Evolutionary conservation across 1,140 invertebrate genomes (phyloP).

Genomic region (Trachymyrmex cornetzi): DNA sequence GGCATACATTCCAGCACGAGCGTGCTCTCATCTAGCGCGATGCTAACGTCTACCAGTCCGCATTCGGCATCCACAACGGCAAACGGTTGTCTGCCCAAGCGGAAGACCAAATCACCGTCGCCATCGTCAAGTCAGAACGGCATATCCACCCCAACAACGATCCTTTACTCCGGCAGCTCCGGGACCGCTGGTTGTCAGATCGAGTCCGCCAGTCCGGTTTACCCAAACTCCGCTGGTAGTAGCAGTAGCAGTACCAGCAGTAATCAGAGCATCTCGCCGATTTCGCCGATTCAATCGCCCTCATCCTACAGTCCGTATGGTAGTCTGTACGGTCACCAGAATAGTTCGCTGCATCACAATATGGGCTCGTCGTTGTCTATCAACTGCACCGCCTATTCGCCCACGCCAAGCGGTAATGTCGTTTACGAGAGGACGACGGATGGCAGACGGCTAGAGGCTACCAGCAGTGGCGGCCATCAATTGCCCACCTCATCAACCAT

Average conservation of each 20-base stretch:
- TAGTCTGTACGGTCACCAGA: slow-evolving; percentile 81
- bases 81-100: slow-evolving; percentile 60
- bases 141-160: slow-evolving; percentile 73
- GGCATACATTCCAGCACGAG: slow-evolving; percentile 62
- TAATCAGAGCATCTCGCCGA: slow-evolving; percentile 78
- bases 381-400: slow-evolving; percentile 83
- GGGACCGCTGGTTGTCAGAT: slow-evolving; percentile 55
- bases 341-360: slow-evolving; percentile 79
- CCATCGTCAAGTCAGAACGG: slow-evolving; percentile 73
- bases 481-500: slow-evolving; percentile 84
- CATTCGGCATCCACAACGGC: slow-evolving; percentile 65
- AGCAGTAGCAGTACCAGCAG: slow-evolving; percentile 33
- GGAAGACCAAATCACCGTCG: slow-evolving; percentile 81
- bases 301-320: slow-evolving; percentile 82
- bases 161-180: slow-evolving; percentile 80
- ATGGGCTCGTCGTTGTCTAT: slow-evolving; percentile 81
- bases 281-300: slow-evolving; percentile 82
- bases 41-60: slow-evolving; percentile 66
- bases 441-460: slow-evolving; percentile 77
- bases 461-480: slow-evolving; percentile 77
- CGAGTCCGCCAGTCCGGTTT: slow-evolving; percentile 70
- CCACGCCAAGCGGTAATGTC: slow-evolving; percentile 80
- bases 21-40: slow-evolving; percentile 67
- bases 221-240: slow-evolving; percentile 52
- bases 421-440: slow-evolving; percentile 80